Base-by-base conservation (phyloP, 2,888 invertebrate species). In the Horisme vitalbata region DNA sequence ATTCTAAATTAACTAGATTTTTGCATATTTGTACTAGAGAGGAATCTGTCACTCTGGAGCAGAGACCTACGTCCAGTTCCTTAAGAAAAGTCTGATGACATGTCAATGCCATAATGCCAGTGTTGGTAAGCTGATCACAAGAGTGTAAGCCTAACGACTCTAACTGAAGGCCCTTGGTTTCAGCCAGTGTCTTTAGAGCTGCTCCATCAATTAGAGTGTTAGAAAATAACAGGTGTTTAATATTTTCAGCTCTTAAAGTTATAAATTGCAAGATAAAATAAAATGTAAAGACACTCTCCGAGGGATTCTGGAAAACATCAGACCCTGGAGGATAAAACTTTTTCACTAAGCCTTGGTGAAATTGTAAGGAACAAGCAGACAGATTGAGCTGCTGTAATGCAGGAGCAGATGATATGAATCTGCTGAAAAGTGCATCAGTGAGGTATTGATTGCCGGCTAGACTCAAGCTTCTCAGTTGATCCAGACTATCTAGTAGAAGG, bases 201-300 rank as follows among this genome's bases (percentile, higher is more conserved):
- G 86, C 75, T 32, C 93, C 92, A 68, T 94, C 93, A 51, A 95
- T 92, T 0, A 93, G 78, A 1, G 95, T 95, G 44, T 91, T 88
- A 48, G 94, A 93, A 52, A 95, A 92, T 58, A 93, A 88, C 13
- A 95, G 72, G 5, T 84, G 84, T 56, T 91, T 93, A 10, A 95
- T 79, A 21, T 79, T 79, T 24, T 73, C 65, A 3, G 91, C 90
- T 65, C 91, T 91, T 1, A 79, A 73, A 36, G 77, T 75, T 32
- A 94, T 83, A 55, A 92, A 92, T 50, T 90, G 87, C 32, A 92
- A 68, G 18, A 95, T 83, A 64, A 93, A 93, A 57, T 91, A 90
- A 65, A 95, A 95, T 23, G 95, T 95, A 14, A 95, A 72, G 2
- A 95, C 93, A 62, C 93, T 93, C 61, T 94, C 93, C 31, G 93